Conservation (phyloP, 2,888 invertebrate genomes). For the Nomada ferruginata region DNA sequence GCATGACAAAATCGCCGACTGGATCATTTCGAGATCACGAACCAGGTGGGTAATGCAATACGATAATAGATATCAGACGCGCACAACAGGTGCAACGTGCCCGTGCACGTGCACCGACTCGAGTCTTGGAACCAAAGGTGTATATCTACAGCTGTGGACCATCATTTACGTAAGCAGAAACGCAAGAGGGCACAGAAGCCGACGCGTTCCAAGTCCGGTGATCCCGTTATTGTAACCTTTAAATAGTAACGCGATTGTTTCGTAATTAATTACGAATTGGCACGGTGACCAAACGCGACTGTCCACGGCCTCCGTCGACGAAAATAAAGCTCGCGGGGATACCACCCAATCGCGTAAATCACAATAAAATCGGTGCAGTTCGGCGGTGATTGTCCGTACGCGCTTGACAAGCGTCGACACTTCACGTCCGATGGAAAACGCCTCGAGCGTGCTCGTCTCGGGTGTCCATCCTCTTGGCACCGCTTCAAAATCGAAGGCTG, state of each 20-base stretch:
- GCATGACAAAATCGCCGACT: no score
- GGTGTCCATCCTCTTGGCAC: constrained; percentile 20
- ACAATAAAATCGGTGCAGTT: constrained; percentile 20
- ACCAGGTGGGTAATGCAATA: no score
- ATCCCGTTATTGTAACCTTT: constrained; percentile 45
- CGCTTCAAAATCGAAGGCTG: constrained; percentile 18
- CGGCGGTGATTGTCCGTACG: constrained; percentile 15
- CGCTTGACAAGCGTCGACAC: constrained; percentile 8
- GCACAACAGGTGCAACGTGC: constrained; percentile 36
- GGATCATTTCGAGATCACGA: no score
- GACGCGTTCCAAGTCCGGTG: constrained; percentile 23
- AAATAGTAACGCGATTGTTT: constrained; percentile 54
- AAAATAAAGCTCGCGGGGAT: constrained; percentile 41
- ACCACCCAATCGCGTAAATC: constrained; percentile 38
- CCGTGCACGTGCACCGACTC: background rate
- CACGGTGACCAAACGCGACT: constrained; percentile 19
- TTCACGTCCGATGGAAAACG: constrained; percentile 11
- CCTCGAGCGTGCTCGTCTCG: constrained; percentile 3
- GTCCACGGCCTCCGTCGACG: background rate
- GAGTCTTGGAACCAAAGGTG: no score
- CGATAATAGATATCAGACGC: background rate
- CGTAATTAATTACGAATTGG: constrained; percentile 65
- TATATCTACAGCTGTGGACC: background rate
- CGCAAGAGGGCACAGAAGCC: background rate
- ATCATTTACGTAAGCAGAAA: constrained; percentile 26